Evolutionary conservation across 1,140 invertebrate species (phyloP).

Genomic region (Heliothis subflexa): DNA sequence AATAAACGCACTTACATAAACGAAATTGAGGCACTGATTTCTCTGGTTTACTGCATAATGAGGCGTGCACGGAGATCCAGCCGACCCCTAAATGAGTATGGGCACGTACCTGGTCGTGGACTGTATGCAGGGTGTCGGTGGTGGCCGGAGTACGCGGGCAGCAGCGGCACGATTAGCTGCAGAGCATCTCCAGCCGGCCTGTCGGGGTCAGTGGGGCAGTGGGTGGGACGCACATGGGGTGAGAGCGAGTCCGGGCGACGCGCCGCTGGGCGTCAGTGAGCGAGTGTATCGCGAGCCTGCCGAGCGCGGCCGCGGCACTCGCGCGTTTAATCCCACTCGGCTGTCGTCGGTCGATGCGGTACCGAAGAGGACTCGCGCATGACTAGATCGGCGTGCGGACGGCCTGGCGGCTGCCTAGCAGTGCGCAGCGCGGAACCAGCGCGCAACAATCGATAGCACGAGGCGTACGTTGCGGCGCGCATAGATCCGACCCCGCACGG

Average conservation of each 20-base stretch:
- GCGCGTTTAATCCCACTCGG: conserved; percentile 75
- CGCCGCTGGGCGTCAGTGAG: conserved; percentile 28
- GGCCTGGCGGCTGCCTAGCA: conserved; percentile 57
- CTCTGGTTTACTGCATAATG: neutral
- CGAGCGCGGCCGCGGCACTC: conserved; percentile 75
- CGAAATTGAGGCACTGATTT: conserved; percentile 68
- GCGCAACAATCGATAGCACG: conserved; percentile 72
- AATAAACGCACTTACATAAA: conserved; percentile 75
- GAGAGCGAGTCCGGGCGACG: conserved; percentile 48
- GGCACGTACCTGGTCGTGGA: conserved; percentile 33
- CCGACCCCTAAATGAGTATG: neutral
- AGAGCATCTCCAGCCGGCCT: conserved; percentile 66
- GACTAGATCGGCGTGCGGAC: conserved; percentile 68
- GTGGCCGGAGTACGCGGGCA: conserved; percentile 32
- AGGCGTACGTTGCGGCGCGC: conserved; percentile 68
- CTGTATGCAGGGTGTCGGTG: conserved; percentile 2
- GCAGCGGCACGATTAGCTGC: conserved; percentile 64
- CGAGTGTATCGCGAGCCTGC: conserved; percentile 51
- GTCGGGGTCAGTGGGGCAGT: conserved; percentile 64
- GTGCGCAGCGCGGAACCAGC: conserved; percentile 58
- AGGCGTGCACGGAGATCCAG: neutral
- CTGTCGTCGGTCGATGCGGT: conserved; percentile 71
- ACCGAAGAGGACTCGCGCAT: conserved; percentile 73
- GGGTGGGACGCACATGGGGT: conserved; percentile 68
- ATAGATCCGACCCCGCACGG: conserved; percentile 54